phyloP scores from a whole-genome alignment of 2,797 vertebrate genomes.

The Phrynocephalus forsythii region DNA sequence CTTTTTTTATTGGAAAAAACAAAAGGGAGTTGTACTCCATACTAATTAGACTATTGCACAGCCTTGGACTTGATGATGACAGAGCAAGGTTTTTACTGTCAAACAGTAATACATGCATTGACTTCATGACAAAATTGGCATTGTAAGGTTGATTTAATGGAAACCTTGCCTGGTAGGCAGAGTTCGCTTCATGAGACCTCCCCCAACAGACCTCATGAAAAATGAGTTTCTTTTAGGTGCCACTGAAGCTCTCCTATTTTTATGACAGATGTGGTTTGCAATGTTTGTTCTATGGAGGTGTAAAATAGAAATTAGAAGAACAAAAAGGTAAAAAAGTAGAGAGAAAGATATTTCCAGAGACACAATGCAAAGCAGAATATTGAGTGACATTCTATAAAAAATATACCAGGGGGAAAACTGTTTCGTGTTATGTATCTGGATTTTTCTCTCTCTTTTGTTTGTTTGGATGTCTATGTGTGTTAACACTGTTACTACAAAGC shows the following conservation, averaged over 20 bases:
- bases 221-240: constrained; percentile 75
- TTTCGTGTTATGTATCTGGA: constrained; percentile 73
- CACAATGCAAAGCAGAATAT: constrained; percentile 75
- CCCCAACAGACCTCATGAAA: constrained; percentile 69
- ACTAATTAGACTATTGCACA: constrained; percentile 82
- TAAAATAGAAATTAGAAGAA: constrained; percentile 60
- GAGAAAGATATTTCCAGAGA: constrained; percentile 76
- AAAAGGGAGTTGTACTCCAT: constrained; percentile 80
- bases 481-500: constrained; percentile 76
- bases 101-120: constrained; percentile 81
- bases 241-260: constrained; percentile 82
- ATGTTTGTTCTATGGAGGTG: constrained; percentile 78
- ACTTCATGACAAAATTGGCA: constrained; percentile 80
- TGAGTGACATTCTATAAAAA: constrained; percentile 72
- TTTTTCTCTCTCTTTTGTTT: constrained; percentile 60
- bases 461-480: constrained; percentile 50
- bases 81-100: constrained; percentile 78
- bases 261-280: constrained; percentile 75
- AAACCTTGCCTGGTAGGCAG: constrained; percentile 76
- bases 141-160: constrained; percentile 73
- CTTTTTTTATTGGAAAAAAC: constrained; percentile 81
- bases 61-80: constrained; percentile 81
- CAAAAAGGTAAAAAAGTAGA: constrained; percentile 49
- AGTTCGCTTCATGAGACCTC: constrained; percentile 73
- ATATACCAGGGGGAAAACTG: constrained; percentile 62